Evolutionary conservation across 2,888 invertebrate species (phyloP).

Genomic region (Eupithecia inturbata): DNA sequence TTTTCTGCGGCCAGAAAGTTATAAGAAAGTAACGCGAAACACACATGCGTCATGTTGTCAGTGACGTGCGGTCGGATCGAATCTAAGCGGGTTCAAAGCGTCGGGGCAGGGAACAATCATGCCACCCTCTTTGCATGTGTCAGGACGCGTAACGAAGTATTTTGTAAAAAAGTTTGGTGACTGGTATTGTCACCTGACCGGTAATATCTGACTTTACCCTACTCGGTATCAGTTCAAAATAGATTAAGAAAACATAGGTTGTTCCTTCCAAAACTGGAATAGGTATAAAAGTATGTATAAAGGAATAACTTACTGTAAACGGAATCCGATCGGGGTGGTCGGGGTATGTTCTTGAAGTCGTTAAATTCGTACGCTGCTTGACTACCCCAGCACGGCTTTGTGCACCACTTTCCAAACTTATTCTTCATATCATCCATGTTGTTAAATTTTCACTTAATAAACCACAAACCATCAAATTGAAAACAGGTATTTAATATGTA

Average conservation of each 20-base stretch:
- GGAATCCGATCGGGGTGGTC: constrained; percentile 27
- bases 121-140: too few species aligned
- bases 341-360: constrained; percentile 12
- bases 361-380: constrained; percentile 15
- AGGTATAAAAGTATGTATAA: background rate
- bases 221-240: background rate
- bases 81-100: too few species aligned
- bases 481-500: background rate
- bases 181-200: too few species aligned
- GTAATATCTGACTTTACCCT: too few species aligned
- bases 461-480: background rate
- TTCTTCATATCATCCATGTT: constrained; percentile 24
- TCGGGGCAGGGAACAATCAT: too few species aligned
- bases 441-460: background rate
- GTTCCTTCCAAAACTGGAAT: background rate
- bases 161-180: too few species aligned
- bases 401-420: constrained; percentile 22
- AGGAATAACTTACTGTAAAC: constrained; percentile 26
- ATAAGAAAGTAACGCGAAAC: too few species aligned
- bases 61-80: too few species aligned
- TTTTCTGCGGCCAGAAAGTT: too few species aligned
- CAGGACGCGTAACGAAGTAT: too few species aligned
- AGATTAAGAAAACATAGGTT: background rate
- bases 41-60: too few species aligned
- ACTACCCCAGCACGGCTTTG: constrained; percentile 13